Conservation (phyloP, 2,797 vertebrate species). For the Buceros bicornis region DNA sequence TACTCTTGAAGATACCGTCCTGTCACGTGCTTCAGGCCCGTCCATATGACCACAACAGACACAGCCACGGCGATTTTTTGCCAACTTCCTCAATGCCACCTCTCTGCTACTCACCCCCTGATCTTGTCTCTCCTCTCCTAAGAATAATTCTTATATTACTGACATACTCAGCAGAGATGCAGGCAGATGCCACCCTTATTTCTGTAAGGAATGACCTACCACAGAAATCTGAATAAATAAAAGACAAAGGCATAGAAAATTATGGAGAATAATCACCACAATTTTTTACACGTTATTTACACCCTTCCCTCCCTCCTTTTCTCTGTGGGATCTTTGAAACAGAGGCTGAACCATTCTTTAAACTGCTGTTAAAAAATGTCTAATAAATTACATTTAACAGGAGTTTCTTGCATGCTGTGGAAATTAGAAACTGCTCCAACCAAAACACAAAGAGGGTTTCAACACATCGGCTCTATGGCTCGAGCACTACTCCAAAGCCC, state of each 20-base stretch:
- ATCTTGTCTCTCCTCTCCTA: not conserved
- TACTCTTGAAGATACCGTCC: not conserved
- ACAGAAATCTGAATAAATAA: not conserved
- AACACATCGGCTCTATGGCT: not conserved
- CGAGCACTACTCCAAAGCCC: not conserved
- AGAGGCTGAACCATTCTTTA: not conserved
- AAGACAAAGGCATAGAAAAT: not conserved
- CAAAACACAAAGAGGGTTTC: not conserved
- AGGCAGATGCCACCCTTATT: not conserved
- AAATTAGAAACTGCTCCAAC: not conserved
- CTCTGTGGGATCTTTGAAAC: not conserved
- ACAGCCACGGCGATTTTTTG: not conserved
- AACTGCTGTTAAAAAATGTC: not conserved
- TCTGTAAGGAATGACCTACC: not conserved
- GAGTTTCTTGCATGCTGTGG: not conserved
- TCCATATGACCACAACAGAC: not conserved
- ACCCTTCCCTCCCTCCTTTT: not conserved
- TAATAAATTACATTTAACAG: not conserved
- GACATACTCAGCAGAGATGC: not conserved
- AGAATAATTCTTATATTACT: not conserved
- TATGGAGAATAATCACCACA: not conserved
- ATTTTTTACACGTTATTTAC: not conserved
- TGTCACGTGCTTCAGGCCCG: constrained; percentile 10
- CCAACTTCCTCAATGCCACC: not conserved
- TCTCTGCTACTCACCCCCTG: not conserved